Evolutionary conservation across 2,888 invertebrate species (phyloP), one percentile per base, ranked within the genome.

Genomic region (Amphiduros pacificus): DNA sequence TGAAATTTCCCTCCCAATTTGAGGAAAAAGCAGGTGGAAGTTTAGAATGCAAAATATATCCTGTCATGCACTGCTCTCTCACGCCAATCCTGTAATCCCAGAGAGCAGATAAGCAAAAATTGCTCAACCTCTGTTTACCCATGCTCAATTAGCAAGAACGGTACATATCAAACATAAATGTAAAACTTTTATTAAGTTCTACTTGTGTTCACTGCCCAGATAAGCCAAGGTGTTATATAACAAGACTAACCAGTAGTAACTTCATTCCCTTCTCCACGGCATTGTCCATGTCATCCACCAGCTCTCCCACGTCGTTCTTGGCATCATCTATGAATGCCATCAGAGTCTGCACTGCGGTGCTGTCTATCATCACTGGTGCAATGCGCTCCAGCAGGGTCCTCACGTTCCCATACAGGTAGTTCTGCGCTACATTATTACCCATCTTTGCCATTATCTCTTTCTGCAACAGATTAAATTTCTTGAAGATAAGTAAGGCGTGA

Each of bases 361-460:
- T 90, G 81, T 98, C 98, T 14, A 98, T 91, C 91, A 97, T 93
- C 4, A 98, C 94, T 0, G 94, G 95, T 67, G 95, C 95, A 17
- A 95, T 91, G 62, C 97, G 87, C 83, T 97, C 97, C 61, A 98
- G 84, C 52, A 98, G 83, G 89, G 64, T 93, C 85, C 97, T 97
- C 44, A 97, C 92, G 0, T 94, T 94, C 81, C 94, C 94, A 85
- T 96, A 96, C 82, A 96, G 93, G 36, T 94, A 84, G 84, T 96
- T 95, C 1, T 94, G 94, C 90, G 94, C 94, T 81, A 95, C 94
- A 24, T 94, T 85, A 83, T 95, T 95, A 0, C 96, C 97, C 2
- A 97, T 86, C 82, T 94, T 95, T 82, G 95, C 94, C 58, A 97
- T 85, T 11, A 95, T 90, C 66, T 87, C 88, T 65, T 89, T 89